phyloP scores from a whole-genome alignment of 1,140 invertebrate species.

The Physella acuta region DNA sequence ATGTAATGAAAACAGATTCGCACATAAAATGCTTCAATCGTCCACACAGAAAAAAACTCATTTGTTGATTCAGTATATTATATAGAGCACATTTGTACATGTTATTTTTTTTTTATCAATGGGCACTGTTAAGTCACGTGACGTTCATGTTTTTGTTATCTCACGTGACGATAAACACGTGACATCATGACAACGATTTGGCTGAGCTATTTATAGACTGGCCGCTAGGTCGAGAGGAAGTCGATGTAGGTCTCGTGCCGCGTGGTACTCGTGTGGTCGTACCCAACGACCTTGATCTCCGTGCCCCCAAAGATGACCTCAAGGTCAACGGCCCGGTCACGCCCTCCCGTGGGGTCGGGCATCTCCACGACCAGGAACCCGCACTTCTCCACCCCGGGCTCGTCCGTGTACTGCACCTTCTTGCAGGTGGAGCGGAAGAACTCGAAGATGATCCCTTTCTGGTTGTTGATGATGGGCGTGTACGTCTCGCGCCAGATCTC shows the following conservation, averaged over 20 bases:
- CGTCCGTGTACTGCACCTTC: slow-evolving; percentile 65
- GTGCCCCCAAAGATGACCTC: slow-evolving; percentile 68
- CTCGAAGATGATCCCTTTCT: slow-evolving; percentile 64
- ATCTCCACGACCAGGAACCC: slow-evolving; percentile 65
- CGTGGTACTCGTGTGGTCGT: slow-evolving; percentile 64
- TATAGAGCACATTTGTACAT: not conserved
- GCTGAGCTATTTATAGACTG: not conserved
- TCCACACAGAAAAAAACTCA: not conserved
- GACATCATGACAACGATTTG: not conserved
- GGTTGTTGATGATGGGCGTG: slow-evolving; percentile 64
- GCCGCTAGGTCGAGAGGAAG: slow-evolving; percentile 58
- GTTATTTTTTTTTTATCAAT: not conserved
- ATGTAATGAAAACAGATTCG: too few relatives aligned
- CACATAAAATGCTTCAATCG: too few relatives aligned
- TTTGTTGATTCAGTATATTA: not conserved
- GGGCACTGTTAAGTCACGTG: not conserved
- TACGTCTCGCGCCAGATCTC: slow-evolving; percentile 65
- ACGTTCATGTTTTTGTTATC: not conserved
- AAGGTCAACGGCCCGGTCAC: slow-evolving; percentile 62
- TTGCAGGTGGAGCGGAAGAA: slow-evolving; percentile 64
- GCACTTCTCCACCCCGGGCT: slow-evolving; percentile 63
- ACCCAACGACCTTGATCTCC: slow-evolving; percentile 66
- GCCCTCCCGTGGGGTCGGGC: slow-evolving; percentile 48
- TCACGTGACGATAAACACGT: not conserved
- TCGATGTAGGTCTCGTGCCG: slow-evolving; percentile 64